Evolutionary conservation across 2,888 invertebrate species (phyloP).

Genomic region (Rutpela maculata): DNA sequence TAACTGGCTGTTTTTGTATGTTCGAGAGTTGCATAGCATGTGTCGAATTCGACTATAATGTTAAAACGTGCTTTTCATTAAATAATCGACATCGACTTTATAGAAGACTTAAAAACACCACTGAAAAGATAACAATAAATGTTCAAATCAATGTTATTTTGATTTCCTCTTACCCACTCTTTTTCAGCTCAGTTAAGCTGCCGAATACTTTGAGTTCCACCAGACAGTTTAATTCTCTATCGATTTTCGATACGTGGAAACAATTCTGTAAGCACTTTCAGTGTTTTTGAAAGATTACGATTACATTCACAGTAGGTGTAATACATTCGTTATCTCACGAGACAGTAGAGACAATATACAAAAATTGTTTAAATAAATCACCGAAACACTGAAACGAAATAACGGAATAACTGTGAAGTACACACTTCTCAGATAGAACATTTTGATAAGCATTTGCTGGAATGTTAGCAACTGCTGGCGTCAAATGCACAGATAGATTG

Average conservation of each 20-base stretch:
- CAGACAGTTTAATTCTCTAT: neutral
- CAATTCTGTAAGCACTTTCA: neutral
- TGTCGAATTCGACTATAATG: too few relatives aligned
- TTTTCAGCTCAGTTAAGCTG: neutral
- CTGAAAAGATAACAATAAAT: neutral
- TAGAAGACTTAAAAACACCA: neutral
- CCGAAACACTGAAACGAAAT: too few relatives aligned
- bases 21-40: too few relatives aligned
- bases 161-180: neutral
- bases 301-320: neutral
- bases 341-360: too few relatives aligned
- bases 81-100: neutral
- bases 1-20: too few relatives aligned
- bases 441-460: too few relatives aligned
- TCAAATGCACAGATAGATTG: too few relatives aligned
- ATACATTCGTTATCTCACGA: neutral
- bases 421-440: too few relatives aligned
- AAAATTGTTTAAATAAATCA: too few relatives aligned
- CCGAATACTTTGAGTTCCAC: neutral
- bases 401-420: too few relatives aligned
- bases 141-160: constrained; percentile 3
- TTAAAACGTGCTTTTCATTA: neutral
- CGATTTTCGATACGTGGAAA: neutral
- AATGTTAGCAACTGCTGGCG: too few relatives aligned
- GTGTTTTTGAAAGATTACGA: neutral